Evolutionary conservation across 2,113 vertebrate genomes (phyloP).

Genomic region (Lanius ludovicianus): DNA sequence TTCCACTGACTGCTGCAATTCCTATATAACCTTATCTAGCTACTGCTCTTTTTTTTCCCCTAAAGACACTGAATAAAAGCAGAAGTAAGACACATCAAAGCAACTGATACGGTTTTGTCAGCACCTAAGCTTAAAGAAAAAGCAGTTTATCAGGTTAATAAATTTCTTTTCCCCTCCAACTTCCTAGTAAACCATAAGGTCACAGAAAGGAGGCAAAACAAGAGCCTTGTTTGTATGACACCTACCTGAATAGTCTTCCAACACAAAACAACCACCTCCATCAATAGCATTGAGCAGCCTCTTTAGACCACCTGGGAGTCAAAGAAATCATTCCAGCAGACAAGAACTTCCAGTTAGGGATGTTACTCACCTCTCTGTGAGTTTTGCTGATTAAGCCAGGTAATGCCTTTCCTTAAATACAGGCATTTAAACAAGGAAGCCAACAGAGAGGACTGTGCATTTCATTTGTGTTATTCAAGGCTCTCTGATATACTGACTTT

Average conservation of each 20-base stretch:
- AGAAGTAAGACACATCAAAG: neutral
- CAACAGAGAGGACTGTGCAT: fast-evolving
- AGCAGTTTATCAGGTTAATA: neutral
- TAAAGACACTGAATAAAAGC: neutral
- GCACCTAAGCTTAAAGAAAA: neutral
- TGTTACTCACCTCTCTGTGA: neutral
- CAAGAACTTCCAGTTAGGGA: neutral
- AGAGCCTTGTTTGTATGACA: neutral
- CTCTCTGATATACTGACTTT: neutral
- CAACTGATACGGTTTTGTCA: neutral
- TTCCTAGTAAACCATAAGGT: neutral
- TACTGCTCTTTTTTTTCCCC: neutral
- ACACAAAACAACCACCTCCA: neutral
- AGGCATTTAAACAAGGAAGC: neutral
- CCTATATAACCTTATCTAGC: neutral
- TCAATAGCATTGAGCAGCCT: neutral
- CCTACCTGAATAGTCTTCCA: neutral
- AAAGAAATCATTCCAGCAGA: neutral
- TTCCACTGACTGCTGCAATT: neutral
- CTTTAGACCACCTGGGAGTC: neutral
- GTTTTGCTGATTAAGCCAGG: neutral
- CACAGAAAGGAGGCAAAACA: neutral
- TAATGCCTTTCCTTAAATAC: neutral
- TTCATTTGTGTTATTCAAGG: neutral
- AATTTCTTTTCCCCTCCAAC: neutral